Evolutionary conservation across 1,140 invertebrate genomes (phyloP).

Genomic region (Pseudomyrmex concolor): DNA sequence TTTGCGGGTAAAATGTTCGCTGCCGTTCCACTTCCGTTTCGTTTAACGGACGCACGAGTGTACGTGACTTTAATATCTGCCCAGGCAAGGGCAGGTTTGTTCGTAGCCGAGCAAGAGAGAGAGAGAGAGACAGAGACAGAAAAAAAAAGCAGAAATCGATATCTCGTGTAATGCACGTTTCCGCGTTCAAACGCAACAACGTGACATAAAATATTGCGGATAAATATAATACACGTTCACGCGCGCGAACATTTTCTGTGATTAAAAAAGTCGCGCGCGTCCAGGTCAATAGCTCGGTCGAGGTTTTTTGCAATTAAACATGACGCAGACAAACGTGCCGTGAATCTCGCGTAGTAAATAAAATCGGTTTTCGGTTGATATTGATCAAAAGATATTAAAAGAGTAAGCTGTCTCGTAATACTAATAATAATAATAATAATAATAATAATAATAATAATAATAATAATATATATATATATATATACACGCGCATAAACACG

Average conservation of each 20-base stretch:
- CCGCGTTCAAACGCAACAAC: slow-evolving; percentile 31
- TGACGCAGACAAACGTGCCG: slow-evolving; percentile 43
- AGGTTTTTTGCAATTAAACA: slow-evolving; percentile 52
- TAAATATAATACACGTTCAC: slow-evolving; percentile 21
- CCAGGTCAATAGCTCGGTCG: background rate
- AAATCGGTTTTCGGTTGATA: slow-evolving; percentile 33
- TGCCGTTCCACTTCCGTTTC: slow-evolving; percentile 14
- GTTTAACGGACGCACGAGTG: slow-evolving; percentile 27
- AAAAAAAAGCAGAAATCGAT: slow-evolving; percentile 35
- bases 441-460: too few species aligned
- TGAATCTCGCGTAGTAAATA: slow-evolving; percentile 56
- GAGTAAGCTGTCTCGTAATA: slow-evolving; percentile 35
- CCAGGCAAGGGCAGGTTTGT: background rate
- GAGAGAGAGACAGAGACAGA: background rate
- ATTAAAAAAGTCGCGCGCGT: slow-evolving; percentile 49
- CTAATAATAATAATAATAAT: too few species aligned
- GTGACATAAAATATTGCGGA: slow-evolving; percentile 44
- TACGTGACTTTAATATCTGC: slow-evolving; percentile 38
- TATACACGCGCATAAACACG: background rate
- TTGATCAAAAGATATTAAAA: slow-evolving; percentile 56
- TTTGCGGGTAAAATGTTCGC: slow-evolving; percentile 7
- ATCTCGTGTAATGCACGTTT: slow-evolving; percentile 18
- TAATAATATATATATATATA: background rate
- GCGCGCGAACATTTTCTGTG: slow-evolving; percentile 24
- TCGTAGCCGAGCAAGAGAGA: background rate